A percentile compares a stretch with the other conserved stretches of the same genome.
These are phyloP conservation scores for Arge pagana DNA, from an alignment of 2,888 invertebrate species.

Conservation along the genomic window DNA sequence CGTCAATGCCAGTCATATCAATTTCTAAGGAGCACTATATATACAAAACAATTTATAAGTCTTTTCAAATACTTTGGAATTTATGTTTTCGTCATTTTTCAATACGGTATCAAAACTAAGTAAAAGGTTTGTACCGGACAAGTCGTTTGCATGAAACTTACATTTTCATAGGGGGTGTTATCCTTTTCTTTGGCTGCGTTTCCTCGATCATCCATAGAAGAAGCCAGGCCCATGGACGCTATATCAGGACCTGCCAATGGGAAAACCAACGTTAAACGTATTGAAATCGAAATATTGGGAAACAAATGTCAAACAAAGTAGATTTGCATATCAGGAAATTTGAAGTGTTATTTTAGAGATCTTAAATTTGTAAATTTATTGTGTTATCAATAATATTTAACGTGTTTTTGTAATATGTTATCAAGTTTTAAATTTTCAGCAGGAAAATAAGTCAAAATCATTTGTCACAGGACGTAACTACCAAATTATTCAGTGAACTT, in stretches of 20 bases:
- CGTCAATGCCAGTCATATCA: conserved; percentile 78
- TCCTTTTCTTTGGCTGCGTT: conserved; percentile 33
- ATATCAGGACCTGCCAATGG: conserved; percentile 77
- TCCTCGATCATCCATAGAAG: conserved; percentile 59
- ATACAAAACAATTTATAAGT: background rate
- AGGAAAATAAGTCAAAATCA: too few relatives aligned
- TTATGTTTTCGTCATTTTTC: conserved; percentile 8
- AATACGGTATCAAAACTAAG: background rate
- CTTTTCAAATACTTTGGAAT: background rate
- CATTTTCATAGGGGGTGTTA: conserved; percentile 34
- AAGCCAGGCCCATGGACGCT: conserved; percentile 76
- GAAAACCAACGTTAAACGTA: conserved; percentile 30
- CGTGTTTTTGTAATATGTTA: too few relatives aligned
- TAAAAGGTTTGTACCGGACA: background rate
- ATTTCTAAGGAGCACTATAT: conserved; percentile 61
- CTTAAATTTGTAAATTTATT: too few relatives aligned
- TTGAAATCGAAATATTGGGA: background rate
- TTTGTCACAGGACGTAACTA: too few relatives aligned
- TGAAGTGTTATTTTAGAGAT: too few relatives aligned
- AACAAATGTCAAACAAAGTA: background rate
- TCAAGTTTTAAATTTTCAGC: too few relatives aligned
- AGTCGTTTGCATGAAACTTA: too few relatives aligned
- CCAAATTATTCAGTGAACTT: too few relatives aligned
- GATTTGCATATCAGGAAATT: too few relatives aligned
- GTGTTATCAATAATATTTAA: too few relatives aligned